phyloP scores from a whole-genome alignment of 2,888 invertebrate genomes.

The Dicranocentrus wangi region DNA sequence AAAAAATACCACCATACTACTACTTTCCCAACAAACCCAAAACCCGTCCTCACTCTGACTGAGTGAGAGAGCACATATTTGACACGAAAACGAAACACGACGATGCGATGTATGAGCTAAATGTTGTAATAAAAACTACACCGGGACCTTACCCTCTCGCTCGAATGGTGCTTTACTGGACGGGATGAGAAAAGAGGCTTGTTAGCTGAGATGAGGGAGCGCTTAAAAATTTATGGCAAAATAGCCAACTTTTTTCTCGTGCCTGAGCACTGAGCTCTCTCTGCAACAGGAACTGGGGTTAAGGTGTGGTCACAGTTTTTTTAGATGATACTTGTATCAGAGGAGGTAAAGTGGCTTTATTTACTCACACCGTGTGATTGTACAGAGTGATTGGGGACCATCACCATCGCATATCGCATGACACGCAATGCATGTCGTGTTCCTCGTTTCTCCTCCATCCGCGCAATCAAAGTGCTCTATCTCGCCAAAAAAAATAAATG shows the following conservation, averaged over 20 bases:
- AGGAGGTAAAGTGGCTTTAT: constrained; percentile 49
- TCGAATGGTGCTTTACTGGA: constrained; percentile 18
- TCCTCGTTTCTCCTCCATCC: not conserved
- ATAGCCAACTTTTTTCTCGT: constrained; percentile 42
- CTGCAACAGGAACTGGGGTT: constrained; percentile 59
- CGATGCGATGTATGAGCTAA: too few species aligned
- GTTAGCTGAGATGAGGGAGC: constrained; percentile 44
- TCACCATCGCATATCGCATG: constrained; percentile 12
- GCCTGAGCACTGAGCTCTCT: too few species aligned
- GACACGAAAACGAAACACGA: too few species aligned
- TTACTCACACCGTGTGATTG: constrained; percentile 54
- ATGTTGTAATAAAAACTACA: too few species aligned
- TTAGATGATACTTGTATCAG: constrained; percentile 39
- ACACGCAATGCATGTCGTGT: constrained; percentile 51
- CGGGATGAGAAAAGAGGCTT: constrained; percentile 1
- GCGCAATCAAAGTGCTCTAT: constrained; percentile 31
- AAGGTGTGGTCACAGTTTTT: constrained; percentile 57
- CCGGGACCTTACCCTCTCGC: too few species aligned
- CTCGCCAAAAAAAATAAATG: constrained; percentile 29
- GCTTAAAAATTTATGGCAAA: constrained; percentile 59
- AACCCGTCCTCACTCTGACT: too few species aligned
- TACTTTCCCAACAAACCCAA: too few species aligned
- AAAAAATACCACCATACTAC: too few species aligned
- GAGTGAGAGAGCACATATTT: too few species aligned
- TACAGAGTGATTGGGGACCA: constrained; percentile 8